A percentile compares a stretch with the other conserved stretches of the same genome.
Conservation (phyloP, 2,113 vertebrate genomes). For the Myiozetetes cayanensis region DNA sequence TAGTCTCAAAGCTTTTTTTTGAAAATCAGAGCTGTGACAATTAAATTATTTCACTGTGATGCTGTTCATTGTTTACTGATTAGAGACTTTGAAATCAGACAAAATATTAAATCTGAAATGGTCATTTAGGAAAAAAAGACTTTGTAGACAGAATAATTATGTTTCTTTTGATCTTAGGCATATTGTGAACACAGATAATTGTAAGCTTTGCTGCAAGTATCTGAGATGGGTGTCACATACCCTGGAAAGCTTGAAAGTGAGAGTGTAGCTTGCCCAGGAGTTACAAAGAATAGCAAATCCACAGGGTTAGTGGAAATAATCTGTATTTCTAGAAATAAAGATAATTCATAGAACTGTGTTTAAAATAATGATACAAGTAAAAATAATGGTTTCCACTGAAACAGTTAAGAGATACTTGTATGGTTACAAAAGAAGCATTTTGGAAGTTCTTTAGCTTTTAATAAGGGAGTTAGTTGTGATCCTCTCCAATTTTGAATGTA, state of each 20-base stretch:
- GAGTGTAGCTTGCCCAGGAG: not conserved
- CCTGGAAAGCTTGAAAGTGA: not conserved
- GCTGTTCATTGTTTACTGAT: conserved; percentile 47
- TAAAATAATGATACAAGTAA: not conserved
- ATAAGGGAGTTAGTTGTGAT: not conserved
- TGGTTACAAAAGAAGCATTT: not conserved
- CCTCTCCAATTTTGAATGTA: conserved; percentile 3
- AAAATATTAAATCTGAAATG: conserved; percentile 55
- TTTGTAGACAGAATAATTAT: not conserved
- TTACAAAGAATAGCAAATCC: not conserved
- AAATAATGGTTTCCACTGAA: not conserved
- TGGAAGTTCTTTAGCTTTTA: not conserved
- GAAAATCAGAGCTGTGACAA: conserved; percentile 49
- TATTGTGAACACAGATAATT: conserved; percentile 11
- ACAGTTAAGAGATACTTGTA: not conserved
- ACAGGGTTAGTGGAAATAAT: not conserved
- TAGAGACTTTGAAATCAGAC: conserved; percentile 40
- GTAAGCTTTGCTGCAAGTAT: conserved; percentile 41
- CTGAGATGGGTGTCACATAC: not conserved
- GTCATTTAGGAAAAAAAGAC: not conserved
- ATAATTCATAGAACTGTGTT: not conserved
- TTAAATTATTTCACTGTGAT: conserved; percentile 62
- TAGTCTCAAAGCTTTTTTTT: conserved; percentile 35
- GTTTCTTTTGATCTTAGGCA: conserved; percentile 41
- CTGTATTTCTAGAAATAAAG: not conserved